Conservation (phyloP, 1,140 invertebrate species). For the Hormaphis cornu region DNA sequence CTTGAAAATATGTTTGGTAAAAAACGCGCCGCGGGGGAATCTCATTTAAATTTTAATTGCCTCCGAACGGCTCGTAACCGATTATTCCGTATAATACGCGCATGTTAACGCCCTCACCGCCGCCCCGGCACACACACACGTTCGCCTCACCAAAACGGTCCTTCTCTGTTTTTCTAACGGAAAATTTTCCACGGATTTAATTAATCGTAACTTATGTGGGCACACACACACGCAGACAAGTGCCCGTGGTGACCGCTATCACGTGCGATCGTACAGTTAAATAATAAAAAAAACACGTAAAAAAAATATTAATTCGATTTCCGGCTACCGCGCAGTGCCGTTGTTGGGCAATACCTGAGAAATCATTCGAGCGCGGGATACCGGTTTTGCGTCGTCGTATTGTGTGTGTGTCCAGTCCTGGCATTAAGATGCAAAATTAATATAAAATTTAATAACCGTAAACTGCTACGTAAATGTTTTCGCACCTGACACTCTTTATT, state of each 20-base stretch:
- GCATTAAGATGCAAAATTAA: too few species aligned
- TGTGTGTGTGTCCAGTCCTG: too few species aligned
- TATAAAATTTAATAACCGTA: too few species aligned
- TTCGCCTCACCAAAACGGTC: background rate
- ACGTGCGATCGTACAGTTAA: too few species aligned
- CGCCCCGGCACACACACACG: background rate
- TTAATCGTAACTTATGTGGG: background rate
- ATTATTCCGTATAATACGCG: background rate
- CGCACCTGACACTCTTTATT: too few species aligned
- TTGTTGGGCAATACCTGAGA: too few species aligned
- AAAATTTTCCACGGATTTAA: background rate
- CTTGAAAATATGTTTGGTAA: background rate
- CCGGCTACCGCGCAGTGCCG: background rate
- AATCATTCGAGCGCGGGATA: too few species aligned
- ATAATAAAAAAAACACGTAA: too few species aligned
- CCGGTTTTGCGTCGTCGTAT: too few species aligned
- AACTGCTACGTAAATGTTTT: too few species aligned
- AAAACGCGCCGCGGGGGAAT: conserved; percentile 1
- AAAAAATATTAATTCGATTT: too few species aligned
- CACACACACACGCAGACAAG: background rate
- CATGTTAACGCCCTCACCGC: background rate
- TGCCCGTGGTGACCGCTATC: background rate
- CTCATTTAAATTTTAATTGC: conserved; percentile 30
- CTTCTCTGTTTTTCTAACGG: background rate
- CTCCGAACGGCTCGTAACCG: background rate